Evolutionary conservation across 2,888 invertebrate genomes (phyloP).

Genomic region (Cryptocephalus moraei): DNA sequence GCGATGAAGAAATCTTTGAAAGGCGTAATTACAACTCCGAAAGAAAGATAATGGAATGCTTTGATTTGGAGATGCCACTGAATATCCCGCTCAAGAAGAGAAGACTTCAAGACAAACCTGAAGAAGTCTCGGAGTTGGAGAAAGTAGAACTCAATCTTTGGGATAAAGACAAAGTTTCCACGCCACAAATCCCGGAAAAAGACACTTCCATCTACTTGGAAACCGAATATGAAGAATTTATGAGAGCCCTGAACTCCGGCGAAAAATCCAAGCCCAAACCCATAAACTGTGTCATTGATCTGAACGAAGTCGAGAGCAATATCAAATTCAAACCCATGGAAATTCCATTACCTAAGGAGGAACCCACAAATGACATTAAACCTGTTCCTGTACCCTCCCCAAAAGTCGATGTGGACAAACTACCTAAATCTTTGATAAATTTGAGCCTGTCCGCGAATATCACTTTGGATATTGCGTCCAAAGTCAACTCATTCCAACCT

Average conservation of each 20-base stretch:
- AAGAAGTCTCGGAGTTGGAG: too few species aligned
- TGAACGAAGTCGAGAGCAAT: constrained; percentile 7
- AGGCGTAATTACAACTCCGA: neutral
- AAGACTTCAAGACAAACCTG: neutral
- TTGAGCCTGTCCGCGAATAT: constrained; percentile 12
- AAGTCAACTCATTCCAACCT: neutral
- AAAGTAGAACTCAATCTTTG: too few species aligned
- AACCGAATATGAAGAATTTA: constrained; percentile 48
- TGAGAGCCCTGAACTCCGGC: constrained; percentile 43
- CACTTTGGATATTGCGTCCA: constrained; percentile 12
- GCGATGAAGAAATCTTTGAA: constrained; percentile 25
- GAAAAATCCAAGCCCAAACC: constrained; percentile 1
- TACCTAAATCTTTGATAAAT: constrained; percentile 12
- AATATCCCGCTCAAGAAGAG: constrained; percentile 20
- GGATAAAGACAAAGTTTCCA: too few species aligned
- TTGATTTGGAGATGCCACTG: constrained; percentile 24
- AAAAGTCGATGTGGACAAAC: constrained; percentile 11
- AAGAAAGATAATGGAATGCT: constrained; percentile 1
- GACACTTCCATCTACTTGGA: constrained; percentile 22
- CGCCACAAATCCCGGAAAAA: too few species aligned
- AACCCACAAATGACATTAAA: constrained; percentile 8
- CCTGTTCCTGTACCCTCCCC: constrained; percentile 21
- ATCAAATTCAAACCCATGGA: constrained; percentile 17
- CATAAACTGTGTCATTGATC: neutral
- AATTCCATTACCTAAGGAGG: constrained; percentile 1